Evolutionary conservation across 2,888 invertebrate genomes (phyloP).

Genomic region (Nymphalis polychloros): DNA sequence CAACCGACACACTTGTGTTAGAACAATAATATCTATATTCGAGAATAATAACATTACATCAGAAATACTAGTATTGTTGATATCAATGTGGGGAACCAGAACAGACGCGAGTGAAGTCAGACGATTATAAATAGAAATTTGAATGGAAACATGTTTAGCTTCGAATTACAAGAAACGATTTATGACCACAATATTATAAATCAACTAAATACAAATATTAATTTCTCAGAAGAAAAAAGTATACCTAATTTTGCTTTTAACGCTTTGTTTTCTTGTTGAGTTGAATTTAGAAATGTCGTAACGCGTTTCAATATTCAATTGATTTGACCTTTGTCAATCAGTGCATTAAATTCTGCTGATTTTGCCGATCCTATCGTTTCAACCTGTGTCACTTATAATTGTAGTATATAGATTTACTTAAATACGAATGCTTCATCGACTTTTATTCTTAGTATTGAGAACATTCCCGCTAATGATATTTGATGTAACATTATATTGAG

Average conservation of each 20-base stretch:
- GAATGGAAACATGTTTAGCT: constrained; percentile 55
- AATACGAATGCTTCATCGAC: neutral
- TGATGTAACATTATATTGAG: neutral
- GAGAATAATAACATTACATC: constrained; percentile 26
- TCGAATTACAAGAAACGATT: constrained; percentile 58
- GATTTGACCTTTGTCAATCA: constrained; percentile 33
- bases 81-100: constrained; percentile 20
- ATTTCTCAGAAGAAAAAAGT: neutral
- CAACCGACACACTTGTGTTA: too few relatives aligned
- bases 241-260: neutral
- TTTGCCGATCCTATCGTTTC: constrained; percentile 14
- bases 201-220: neutral
- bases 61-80: constrained; percentile 16
- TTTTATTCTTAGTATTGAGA: neutral
- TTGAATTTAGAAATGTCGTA: constrained; percentile 42
- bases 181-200: constrained; percentile 23
- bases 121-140: constrained; percentile 67
- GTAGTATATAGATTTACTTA: neutral
- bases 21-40: too few relatives aligned
- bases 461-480: neutral
- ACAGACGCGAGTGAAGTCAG: constrained; percentile 60
- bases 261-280: constrained; percentile 12
- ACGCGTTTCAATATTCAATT: constrained; percentile 15
- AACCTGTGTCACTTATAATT: constrained; percentile 9
- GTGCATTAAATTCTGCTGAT: constrained; percentile 18